Evolutionary conservation across 2,113 vertebrate genomes (phyloP).

Genomic region (Aegotheles bennettii): DNA sequence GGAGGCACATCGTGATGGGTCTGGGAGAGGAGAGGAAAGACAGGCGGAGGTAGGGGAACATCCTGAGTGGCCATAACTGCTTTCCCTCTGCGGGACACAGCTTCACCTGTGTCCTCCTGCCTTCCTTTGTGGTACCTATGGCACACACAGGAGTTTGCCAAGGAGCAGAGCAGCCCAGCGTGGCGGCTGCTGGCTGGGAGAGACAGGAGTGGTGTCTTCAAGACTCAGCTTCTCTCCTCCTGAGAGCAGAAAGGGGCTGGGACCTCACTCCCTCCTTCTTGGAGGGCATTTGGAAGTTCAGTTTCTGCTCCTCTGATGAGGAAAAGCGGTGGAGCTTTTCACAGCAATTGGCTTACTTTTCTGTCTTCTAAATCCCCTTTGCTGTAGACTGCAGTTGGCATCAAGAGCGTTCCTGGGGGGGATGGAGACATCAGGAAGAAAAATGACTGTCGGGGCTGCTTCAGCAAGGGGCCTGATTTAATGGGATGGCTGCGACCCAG

Average conservation of each 20-base stretch:
- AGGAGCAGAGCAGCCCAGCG: not conserved
- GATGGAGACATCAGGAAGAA: not conserved
- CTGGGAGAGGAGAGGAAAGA: not conserved
- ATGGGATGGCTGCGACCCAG: not conserved
- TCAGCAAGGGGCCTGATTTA: not conserved
- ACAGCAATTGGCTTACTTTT: not conserved
- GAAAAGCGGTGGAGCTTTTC: not conserved
- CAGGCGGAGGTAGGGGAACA: rapidly evolving
- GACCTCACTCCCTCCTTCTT: not conserved
- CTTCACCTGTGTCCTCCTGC: not conserved
- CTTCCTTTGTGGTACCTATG: not conserved
- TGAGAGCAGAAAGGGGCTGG: not conserved
- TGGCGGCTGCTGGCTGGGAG: not conserved
- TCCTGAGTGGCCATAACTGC: rapidly evolving
- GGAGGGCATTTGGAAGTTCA: not conserved
- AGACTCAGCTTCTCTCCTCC: not conserved
- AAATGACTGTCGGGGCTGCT: not conserved
- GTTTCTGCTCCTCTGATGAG: not conserved
- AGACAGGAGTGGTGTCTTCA: not conserved
- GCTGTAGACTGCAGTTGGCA: rapidly evolving
- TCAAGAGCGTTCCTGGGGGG: not conserved
- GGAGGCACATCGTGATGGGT: rapidly evolving
- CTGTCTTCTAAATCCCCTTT: not conserved
- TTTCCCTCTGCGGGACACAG: rapidly evolving
- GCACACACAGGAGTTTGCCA: not conserved